Base-by-base conservation (phyloP, 2,113 vertebrate genomes). In the Bungarus multicinctus region DNA sequence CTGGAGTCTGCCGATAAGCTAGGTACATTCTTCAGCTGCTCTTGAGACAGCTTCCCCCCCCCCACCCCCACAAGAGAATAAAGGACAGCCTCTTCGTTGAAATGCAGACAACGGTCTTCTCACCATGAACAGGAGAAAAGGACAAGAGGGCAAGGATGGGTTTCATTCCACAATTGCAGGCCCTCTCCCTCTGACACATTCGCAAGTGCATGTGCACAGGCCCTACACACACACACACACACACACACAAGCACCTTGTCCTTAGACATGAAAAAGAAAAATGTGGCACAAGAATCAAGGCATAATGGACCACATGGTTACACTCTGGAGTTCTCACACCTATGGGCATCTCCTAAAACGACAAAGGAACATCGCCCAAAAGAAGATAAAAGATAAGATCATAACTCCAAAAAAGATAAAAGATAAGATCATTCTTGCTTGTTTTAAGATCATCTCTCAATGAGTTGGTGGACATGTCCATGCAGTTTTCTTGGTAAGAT, bases 11-110 rank as follows among this genome's bases (percentile, higher is more conserved):
- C 94, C 81, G 85, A 98, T 98, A 98, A 97, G 97, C 98, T 97
- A 98, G 97, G 97, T 95, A 94, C 96, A 97, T 98, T 97, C 96
- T 95, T 96, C 95, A 97, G 96, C 98, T 96, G 96, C 97, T 98
- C 98, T 98, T 98, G 97, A 98, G 97, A 97, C 96, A 98, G 96
- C 95, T 55, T 94, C 97, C 96, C 60, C 47, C 6, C 6, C 47
- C 47, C n/a, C n/a, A n/a, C 5, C 7, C 7, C 53, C 60, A 30
- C 97, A 96, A 96, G 96, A 97, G 97, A 94, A 98, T 96, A 96
- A 98, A 97, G 94, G 93, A 94, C 64, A 87, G 58, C 3, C 95
- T 94, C 93, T 96, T 89, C 47, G 93, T 95, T 96, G 96, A 97
- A 96, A 97, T 95, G 94, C 91, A 95, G 95, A 92, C 81, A 86